Evolutionary conservation across 2,113 vertebrate species (phyloP).

Genomic region (Sander vitreus): DNA sequence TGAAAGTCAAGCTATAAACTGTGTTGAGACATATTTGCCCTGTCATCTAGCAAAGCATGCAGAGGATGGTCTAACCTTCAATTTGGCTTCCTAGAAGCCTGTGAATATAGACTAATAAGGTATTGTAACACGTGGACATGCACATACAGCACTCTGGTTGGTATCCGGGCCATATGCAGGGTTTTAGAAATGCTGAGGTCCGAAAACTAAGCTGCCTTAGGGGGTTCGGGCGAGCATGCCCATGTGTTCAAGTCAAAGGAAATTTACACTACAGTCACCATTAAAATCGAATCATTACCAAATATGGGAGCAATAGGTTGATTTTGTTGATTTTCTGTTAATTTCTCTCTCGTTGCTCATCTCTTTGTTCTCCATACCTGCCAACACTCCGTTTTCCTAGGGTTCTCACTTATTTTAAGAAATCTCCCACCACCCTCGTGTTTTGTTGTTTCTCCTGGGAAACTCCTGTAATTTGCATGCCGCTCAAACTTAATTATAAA

Average conservation of each 20-base stretch:
- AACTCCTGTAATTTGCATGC: not conserved
- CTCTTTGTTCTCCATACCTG: no score
- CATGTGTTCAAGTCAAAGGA: no score
- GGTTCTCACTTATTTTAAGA: not conserved
- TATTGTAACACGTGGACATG: conserved; percentile 62
- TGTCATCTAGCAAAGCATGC: conserved; percentile 77
- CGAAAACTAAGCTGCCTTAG: no score
- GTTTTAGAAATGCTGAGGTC: no score
- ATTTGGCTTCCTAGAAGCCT: conserved; percentile 72
- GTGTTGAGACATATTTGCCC: conserved; percentile 78
- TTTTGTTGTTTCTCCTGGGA: not conserved
- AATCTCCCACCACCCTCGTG: not conserved
- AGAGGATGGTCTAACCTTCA: conserved; percentile 69
- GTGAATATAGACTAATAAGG: conserved; percentile 73
- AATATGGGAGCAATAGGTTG: no score
- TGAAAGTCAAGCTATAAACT: conserved; percentile 80
- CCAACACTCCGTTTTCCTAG: not conserved
- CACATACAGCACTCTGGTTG: conserved; percentile 25
- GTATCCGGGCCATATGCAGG: not conserved
- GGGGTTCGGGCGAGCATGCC: no score
- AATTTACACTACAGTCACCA: no score
- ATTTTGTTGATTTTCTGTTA: no score
- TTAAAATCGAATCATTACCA: no score
- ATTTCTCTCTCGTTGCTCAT: no score
- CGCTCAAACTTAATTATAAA: not conserved